Evolutionary conservation across 2,797 vertebrate species (phyloP), one percentile per base, ranked within the genome.

Genomic region (Sebastes steindachneri): DNA sequence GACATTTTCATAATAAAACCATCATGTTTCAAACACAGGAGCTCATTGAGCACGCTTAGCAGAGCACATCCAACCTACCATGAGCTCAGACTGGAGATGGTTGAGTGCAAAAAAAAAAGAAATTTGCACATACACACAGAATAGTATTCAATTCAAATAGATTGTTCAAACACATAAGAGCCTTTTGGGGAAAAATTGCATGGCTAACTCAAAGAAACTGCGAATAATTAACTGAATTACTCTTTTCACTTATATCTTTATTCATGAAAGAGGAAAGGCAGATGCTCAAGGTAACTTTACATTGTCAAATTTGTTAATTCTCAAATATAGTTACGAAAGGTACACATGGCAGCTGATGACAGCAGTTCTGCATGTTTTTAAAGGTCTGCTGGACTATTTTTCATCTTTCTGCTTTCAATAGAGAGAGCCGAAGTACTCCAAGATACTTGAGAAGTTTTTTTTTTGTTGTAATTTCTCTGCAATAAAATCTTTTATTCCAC

Each of bases 1-100:
- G 65, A 75, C 45, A 93, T 93, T 91, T 93, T 88, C 89, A 92
- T 93, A 77, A 92, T 79, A 71, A 87, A 87, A 80, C 76, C 80
- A 75, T 81, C 72, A 23, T 9, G 73, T 75, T 86, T 81, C 26
- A 80, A 73, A 84, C 64, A 28, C 63, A 25, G 25, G 48, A 5
- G 55, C 53, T 62, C 63, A 51, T 11, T 26, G 53, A 73, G 48
- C 70, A 19, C 6, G 29, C 35, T 59, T 1, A 83, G 74, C n/a
- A 55, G 69, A 77, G 76, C 80, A 64, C 10, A 68, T 67, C 11
- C 33, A 19, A 12, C 28, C 68, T 19, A 1, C 26, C 35, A 73
- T 26, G 23, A 78, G 58, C 57, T 71, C 53, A 21, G 8, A 29
- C 21, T 9, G 25, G 71, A 72, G 60, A 67, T 31, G 80, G 73